Conservation (phyloP, 2,113 vertebrate genomes). For the Heptranchias perlo region DNA sequence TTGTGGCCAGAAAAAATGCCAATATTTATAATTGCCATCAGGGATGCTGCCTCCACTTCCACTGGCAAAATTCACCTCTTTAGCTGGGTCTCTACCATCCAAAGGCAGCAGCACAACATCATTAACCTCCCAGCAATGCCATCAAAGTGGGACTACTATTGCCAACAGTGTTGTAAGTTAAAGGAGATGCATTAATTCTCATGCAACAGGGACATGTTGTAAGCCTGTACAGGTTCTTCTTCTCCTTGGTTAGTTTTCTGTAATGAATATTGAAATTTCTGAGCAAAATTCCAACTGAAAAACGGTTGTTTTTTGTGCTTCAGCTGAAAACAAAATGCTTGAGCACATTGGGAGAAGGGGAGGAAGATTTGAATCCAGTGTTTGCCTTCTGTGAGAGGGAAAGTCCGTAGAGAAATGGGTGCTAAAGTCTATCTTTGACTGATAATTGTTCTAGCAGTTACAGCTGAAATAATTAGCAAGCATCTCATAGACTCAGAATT, state of each 20-base stretch:
- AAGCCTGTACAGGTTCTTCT: background rate
- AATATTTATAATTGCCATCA: background rate
- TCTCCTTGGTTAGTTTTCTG: background rate
- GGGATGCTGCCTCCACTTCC: background rate
- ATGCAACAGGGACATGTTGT: background rate
- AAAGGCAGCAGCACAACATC: background rate
- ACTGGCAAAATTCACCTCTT: background rate
- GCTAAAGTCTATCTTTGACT: background rate
- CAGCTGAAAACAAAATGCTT: background rate
- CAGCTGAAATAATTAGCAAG: constrained; percentile 2
- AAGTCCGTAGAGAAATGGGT: background rate
- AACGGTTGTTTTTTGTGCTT: background rate
- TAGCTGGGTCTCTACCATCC: background rate
- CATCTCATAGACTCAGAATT: background rate
- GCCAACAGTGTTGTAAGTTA: background rate
- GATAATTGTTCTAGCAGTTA: background rate
- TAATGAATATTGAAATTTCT: background rate
- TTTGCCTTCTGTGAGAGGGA: background rate
- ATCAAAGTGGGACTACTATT: background rate
- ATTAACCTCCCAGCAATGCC: background rate
- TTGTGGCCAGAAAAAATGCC: background rate
- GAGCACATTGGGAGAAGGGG: background rate
- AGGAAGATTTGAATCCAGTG: background rate
- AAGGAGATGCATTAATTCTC: background rate
- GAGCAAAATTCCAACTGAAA: background rate